Evolutionary conservation across 2,113 vertebrate species (phyloP), one percentile per base, ranked within the genome.

Genomic region (Channa argus): DNA sequence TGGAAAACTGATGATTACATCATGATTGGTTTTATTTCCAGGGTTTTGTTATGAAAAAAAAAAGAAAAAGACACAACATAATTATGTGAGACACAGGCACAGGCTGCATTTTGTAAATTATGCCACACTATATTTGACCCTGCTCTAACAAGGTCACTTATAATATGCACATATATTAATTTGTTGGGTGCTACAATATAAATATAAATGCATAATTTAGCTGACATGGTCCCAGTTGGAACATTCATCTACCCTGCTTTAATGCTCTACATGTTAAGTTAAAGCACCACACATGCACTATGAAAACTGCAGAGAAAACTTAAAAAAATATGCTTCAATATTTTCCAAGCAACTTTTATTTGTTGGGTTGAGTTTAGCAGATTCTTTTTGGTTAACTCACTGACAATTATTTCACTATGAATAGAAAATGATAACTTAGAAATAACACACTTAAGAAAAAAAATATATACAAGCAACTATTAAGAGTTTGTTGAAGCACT

Each of bases 161-260:
- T 34, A 56, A 50, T 44, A 24, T 74, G 64, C 54, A 71, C 74
- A 71, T 80, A 55, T 66, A 70, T 82, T 53, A 44, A 69, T 83
- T 71, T 74, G 63, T 54, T 61, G 6, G 46, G 47, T 69, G 45
- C 70, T 60, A 63, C 47, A 77, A 46, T 24, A 24, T 24, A 59
- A 65, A 79, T 73, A 50, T 51, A 58, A 75, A 71, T 74, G 54
- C 67, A 82, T 74, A 66, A 74, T 80, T 79, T 76, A 63, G 77
- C 34, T 64, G 71, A 75, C 61, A 62, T 60, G 15, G 55, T 66
- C 69, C 68, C 69, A 52, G 24, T 46, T 72, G 66, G 54, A 84
- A 52, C 38, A 71, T 63, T 56, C n/a, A 14, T 69, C 55, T 53
- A 45, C 60, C 37, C 39, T 45, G 51, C 7, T 15, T 59, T 74